Percentiles rank a stretch among this genome's conserved stretches.
Evolutionary conservation across 2,888 invertebrate genomes (phyloP).

Genomic region (Thelaira solivaga): DNA sequence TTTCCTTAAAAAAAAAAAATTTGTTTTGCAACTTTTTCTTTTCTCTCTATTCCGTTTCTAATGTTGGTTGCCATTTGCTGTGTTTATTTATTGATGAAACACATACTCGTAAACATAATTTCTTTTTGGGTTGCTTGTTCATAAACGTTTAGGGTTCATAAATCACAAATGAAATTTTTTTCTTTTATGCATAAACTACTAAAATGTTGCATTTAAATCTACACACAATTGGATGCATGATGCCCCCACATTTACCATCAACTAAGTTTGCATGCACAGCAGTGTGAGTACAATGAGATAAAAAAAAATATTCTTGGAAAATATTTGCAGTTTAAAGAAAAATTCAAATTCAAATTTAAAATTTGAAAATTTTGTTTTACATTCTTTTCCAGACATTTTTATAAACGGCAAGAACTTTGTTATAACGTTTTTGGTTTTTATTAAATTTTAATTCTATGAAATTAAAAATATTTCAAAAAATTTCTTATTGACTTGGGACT

Average conservation of each 20-base stretch:
- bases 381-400: neutral
- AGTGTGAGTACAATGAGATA: too few species aligned
- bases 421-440: too few species aligned
- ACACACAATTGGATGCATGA: neutral
- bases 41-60: neutral
- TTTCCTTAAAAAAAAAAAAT: conserved; percentile 23
- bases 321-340: neutral
- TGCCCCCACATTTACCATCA: conserved; percentile 23
- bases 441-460: too few species aligned
- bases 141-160: conserved; percentile 43
- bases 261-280: neutral
- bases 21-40: conserved; percentile 17
- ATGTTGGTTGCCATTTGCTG: neutral
- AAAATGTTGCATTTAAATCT: conserved; percentile 24
- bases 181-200: neutral
- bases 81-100: conserved; percentile 55
- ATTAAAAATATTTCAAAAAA: too few species aligned
- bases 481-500: too few species aligned
- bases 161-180: conserved; percentile 15
- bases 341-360: neutral
- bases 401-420: neutral
- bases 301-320: neutral
- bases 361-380: too few species aligned
- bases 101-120: conserved; percentile 4
- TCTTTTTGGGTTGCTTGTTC: conserved; percentile 22